Evolutionary conservation across 2,113 vertebrate genomes (phyloP), one percentile per base, ranked within the genome.

Genomic region (Anhinga anhinga): DNA sequence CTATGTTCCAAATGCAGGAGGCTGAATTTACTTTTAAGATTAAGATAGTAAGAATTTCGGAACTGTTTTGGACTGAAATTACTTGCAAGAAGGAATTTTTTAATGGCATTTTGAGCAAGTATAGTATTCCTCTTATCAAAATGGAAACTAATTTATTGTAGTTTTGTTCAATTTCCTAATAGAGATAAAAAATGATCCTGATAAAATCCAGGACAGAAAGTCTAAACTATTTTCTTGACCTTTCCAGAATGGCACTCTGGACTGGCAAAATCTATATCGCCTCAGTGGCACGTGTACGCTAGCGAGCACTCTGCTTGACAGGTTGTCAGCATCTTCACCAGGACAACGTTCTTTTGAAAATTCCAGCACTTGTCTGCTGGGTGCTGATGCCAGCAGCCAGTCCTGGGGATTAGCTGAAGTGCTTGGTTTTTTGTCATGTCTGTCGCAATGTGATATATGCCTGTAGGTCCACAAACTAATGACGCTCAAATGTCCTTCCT

Each of bases 401-500:
- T 72, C 87, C 88, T 56, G 44, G 70, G 83, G 90, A 93, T 53
- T 9, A 72, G 90, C 49, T 44, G 47, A 89, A 95, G 25, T 44
- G 36, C 26, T 73, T 45, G n/a, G 2, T 2, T 83, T 74, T 81
- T 42, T 77, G 71, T 85, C 77, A 85, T 59, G 36, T 86, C 74
- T 91, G 78, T 83, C 21, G 9, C 77, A 91, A 58, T 50, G 85
- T 86, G 72, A 88, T 86, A 36, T 12, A 9, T 88, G 85, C 87
- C 71, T 69, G 36, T 56, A 36, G 86, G 81, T 74, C 63, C 86
- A 49, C 79, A 86, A 65, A 71, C 56, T 85, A 82, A 66, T 84
- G 88, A 91, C 86, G 78, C 70, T 82, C 59, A 53, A 86, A 85
- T 61, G 88, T 85, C 81, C 83, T 94, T 95, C 53, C 29, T 82